Conservation (phyloP, 2,888 invertebrate species). For the Griposia aprilina region DNA sequence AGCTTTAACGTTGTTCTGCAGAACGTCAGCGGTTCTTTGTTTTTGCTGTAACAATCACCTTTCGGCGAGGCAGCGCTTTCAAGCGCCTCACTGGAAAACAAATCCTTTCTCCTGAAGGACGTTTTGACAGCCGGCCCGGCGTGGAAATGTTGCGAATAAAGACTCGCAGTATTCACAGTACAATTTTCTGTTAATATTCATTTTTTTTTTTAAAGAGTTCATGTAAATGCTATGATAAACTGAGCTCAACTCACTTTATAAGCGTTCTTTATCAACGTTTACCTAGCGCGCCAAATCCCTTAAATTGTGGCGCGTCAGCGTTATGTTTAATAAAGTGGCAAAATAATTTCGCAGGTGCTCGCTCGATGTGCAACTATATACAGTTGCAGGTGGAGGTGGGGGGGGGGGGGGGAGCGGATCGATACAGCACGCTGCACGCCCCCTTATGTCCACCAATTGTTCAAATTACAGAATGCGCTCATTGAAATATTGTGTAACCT, state of each 20-base stretch:
- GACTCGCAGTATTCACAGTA: conserved; percentile 29
- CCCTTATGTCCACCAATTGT: conserved; percentile 63
- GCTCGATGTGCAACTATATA: conserved; percentile 64
- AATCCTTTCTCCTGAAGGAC: conserved; percentile 55
- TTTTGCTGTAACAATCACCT: conserved; percentile 57
- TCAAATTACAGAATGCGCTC: conserved; percentile 62
- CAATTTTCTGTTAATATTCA: conserved; percentile 25
- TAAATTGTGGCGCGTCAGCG: conserved; percentile 50
- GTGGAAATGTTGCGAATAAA: conserved; percentile 36
- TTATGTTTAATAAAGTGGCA: conserved; percentile 54
- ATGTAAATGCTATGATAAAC: conserved; percentile 40
- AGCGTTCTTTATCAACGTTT: conserved; percentile 41
- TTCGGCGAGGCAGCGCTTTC: conserved; percentile 47
- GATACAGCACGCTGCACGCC: conserved; percentile 62
- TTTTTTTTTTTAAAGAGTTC: conserved; percentile 22
- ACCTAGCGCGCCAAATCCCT: conserved; percentile 39
- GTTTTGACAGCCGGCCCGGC: conserved; percentile 57
- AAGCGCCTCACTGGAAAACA: conserved; percentile 51
- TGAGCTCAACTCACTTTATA: conserved; percentile 30
- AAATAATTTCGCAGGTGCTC: conserved; percentile 48
- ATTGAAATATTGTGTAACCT: conserved; percentile 66
- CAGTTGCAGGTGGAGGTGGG: conserved; percentile 54
- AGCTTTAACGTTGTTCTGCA: conserved; percentile 51
- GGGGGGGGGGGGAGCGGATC: conserved; percentile 56
- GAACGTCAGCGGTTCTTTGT: conserved; percentile 53